Evolutionary conservation across 2,113 vertebrate species (phyloP), one percentile per base, ranked within the genome.

Genomic region (Podilymbus podiceps): DNA sequence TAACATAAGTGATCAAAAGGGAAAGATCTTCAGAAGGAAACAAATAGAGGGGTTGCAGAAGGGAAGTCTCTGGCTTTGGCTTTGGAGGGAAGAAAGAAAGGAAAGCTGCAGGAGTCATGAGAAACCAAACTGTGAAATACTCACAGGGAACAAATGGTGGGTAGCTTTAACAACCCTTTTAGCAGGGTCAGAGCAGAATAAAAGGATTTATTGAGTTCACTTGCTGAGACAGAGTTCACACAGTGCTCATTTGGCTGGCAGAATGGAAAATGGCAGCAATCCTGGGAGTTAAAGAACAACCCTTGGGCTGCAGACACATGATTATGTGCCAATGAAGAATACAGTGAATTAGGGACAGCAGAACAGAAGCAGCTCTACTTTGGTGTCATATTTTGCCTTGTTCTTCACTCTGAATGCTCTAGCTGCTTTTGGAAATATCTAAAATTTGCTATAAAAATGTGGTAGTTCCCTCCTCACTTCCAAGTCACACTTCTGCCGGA

Each of bases 231-330:
- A 59, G 81, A 89, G 83, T 94, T 94, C 89, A 93, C 89, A 63
- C 47, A 91, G 85, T 78, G 92, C 79, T 93, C 74, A 62, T 94
- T 96, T 97, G 93, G 86, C 95, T 93, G 95, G 86, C 84, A 89
- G 63, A 89, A 94, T 85, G 90, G 96, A 96, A 97, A 96, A 96
- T 74, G 93, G 95, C 90, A 96, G 74, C 77, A 93, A 28, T 95
- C 84, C 80, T 92, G 75, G 58, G 63, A 95, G 58, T 72, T 92
- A 75, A 82, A 87, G 77, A 94, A 74, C 74, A 95, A 28, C 47
- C 42, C 84, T 95, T 95, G 93, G 83, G 86, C 80, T 89, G 84
- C 74, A 93, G 89, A 88, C 67, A 49, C 60, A 66, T 66, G 35
- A n/a, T 85, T 91, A 56, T 0, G 1, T 92, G 76, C 88, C 90